phyloP scores from a whole-genome alignment of 2,113 vertebrate genomes.

The Progne subis region DNA sequence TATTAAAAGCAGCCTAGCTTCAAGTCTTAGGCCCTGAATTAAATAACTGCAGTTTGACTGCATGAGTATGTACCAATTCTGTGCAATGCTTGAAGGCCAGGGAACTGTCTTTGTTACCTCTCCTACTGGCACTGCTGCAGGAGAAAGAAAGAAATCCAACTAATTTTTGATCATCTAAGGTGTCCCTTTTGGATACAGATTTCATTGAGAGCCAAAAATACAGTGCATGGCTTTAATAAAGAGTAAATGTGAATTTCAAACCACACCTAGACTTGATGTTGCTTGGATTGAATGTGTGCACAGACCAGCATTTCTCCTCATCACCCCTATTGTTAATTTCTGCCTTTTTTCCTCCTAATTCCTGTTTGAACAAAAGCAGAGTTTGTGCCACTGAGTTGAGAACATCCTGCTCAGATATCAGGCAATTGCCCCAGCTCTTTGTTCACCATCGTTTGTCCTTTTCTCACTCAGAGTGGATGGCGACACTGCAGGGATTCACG shows the following conservation, averaged over 20 bases:
- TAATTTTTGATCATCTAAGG: not conserved
- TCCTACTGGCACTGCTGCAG: not conserved
- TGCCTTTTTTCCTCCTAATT: not conserved
- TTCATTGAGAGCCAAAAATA: not conserved
- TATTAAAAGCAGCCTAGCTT: not conserved
- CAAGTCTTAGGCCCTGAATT: not conserved
- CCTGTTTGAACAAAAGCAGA: not conserved
- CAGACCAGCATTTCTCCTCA: rapidly evolving
- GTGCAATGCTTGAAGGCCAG: not conserved
- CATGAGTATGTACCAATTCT: not conserved
- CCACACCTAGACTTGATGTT: not conserved
- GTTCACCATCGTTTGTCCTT: rapidly evolving
- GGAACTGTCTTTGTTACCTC: not conserved
- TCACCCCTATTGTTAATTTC: not conserved
- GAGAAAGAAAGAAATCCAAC: not conserved
- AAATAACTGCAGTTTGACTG: not conserved
- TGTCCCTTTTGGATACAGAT: not conserved
- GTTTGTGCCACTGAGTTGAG: not conserved
- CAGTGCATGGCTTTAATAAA: not conserved
- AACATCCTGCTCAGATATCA: not conserved
- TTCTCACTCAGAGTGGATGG: not conserved
- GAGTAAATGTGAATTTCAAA: not conserved
- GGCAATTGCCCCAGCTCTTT: not conserved
- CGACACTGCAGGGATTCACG: not conserved
- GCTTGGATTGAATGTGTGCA: not conserved